Evolutionary conservation across 2,113 vertebrate genomes (phyloP).

Genomic region (Rhinopomastus cyanomelas): DNA sequence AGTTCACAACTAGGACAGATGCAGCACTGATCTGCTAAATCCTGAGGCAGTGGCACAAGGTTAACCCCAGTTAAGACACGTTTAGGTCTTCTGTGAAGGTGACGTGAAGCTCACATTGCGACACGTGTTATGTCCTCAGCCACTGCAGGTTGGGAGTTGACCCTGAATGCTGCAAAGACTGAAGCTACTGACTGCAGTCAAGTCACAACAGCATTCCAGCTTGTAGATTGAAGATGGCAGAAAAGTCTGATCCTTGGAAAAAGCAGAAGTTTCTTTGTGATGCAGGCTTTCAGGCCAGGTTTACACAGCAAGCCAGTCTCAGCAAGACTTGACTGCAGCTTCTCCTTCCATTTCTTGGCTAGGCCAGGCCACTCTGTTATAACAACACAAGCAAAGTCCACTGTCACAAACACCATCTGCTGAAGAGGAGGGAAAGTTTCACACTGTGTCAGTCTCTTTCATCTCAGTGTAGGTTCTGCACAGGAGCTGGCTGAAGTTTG

Average conservation of each 20-base stretch:
- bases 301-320: not conserved
- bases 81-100: conserved; percentile 3
- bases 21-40: not conserved
- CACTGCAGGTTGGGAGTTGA: not conserved
- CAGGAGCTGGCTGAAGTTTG: conserved; percentile 29
- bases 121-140: not conserved
- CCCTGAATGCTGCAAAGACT: not conserved
- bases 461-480: conserved; percentile 48
- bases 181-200: not conserved
- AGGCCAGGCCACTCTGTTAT: not conserved
- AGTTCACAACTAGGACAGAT: not conserved
- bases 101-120: not conserved
- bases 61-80: not conserved
- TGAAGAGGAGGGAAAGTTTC: conserved; percentile 65
- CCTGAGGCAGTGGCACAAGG: not conserved
- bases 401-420: conserved; percentile 61
- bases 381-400: conserved; percentile 47
- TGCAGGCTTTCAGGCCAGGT: not conserved
- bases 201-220: not conserved
- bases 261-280: not conserved
- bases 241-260: not conserved
- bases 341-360: conserved; percentile 7
- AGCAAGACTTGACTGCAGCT: conserved; percentile 16
- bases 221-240: not conserved
- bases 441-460: conserved; percentile 46